Evolutionary conservation across 2,888 invertebrate species (phyloP).

Genomic region (Abrostola triplasia): DNA sequence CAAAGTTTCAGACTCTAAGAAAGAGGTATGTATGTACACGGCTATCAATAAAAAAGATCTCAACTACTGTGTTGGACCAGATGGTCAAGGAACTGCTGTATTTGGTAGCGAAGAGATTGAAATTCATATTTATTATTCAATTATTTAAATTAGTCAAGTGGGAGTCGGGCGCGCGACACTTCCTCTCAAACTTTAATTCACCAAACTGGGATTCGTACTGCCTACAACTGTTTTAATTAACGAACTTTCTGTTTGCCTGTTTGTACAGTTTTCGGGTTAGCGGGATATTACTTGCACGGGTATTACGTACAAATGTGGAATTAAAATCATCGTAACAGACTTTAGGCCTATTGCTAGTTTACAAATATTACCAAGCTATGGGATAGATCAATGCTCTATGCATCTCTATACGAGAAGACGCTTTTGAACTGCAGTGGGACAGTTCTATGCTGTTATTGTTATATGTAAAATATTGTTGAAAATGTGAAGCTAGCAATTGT

Average conservation of each 20-base stretch:
- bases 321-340: not conserved
- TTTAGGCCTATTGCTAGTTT: not conserved
- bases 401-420: no score
- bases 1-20: no score
- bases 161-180: constrained; percentile 43
- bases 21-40: no score
- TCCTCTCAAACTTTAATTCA: constrained; percentile 27
- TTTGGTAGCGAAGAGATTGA: constrained; percentile 47
- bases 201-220: constrained; percentile 10
- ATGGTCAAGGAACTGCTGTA: constrained; percentile 46
- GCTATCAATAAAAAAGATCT: not conserved
- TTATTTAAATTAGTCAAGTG: constrained; percentile 55
- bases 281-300: constrained; percentile 6
- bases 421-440: no score
- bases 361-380: not conserved
- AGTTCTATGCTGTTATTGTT: no score
- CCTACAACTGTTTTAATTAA: constrained; percentile 35
- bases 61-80: constrained; percentile 36
- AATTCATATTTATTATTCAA: constrained; percentile 47
- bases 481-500: no score
- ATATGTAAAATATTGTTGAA: no score
- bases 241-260: constrained; percentile 31
- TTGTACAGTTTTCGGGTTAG: constrained; percentile 10
- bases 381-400: not conserved
- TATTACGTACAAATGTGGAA: not conserved